Conservation (phyloP, 2,113 vertebrate genomes). For the Entomyzon cyanotis region DNA sequence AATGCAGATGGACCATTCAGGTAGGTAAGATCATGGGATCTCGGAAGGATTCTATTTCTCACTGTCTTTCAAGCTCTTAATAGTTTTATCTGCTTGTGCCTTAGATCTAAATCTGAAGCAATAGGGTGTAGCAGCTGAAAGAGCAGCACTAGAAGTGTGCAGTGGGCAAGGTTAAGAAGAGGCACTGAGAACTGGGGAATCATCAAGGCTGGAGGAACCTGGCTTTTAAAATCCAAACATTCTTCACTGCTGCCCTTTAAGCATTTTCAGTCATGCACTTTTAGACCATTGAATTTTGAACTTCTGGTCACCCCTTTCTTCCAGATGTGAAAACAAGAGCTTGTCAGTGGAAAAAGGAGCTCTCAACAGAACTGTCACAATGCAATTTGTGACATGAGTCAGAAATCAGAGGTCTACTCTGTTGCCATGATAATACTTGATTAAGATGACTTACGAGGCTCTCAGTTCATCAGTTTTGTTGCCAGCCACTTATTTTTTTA, state of each 20-base stretch:
- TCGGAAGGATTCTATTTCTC: neutral
- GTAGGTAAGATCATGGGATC: neutral
- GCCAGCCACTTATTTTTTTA: slow-evolving; percentile 16
- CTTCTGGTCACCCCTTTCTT: slow-evolving; percentile 41
- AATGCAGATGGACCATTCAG: neutral
- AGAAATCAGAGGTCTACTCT: slow-evolving; percentile 18
- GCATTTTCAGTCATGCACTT: slow-evolving; percentile 10
- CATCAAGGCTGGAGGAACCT: neutral
- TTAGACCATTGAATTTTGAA: slow-evolving; percentile 40
- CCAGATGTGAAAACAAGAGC: slow-evolving; percentile 56
- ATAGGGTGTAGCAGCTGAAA: neutral
- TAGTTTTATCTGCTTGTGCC: neutral
- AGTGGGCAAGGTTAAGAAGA: neutral
- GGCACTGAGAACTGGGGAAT: neutral
- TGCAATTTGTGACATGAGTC: slow-evolving; percentile 15
- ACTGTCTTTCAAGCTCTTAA: neutral
- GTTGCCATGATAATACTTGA: neutral
- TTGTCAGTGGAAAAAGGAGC: slow-evolving; percentile 20
- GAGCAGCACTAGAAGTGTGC: fast-evolving
- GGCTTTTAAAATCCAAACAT: neutral
- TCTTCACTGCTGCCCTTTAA: neutral
- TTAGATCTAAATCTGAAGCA: neutral
- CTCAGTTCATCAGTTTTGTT: neutral
- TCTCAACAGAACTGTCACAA: slow-evolving; percentile 16
- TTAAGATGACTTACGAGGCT: slow-evolving; percentile 12